A percentile compares a stretch with the other conserved stretches of the same genome.
phyloP scores from a whole-genome alignment of 2,113 vertebrate genomes.

The Sprattus sprattus region DNA sequence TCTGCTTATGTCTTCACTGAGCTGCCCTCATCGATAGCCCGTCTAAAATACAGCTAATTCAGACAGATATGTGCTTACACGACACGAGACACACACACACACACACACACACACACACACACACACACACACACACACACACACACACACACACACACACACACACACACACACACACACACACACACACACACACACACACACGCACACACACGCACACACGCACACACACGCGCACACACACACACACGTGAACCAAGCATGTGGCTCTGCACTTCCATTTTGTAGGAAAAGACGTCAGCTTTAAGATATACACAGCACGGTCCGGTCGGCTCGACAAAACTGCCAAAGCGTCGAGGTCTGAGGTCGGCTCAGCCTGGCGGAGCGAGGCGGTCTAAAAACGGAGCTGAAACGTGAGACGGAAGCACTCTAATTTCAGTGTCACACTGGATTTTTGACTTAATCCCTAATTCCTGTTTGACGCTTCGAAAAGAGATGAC shows the following conservation, averaged over 20 bases:
- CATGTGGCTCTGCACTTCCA: neutral
- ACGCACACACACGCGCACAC: constrained; percentile 28
- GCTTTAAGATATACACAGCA: constrained; percentile 1
- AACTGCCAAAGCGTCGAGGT: neutral
- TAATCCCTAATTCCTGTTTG: constrained; percentile 12
- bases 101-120: constrained; percentile 32
- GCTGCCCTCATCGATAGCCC: constrained; percentile 20
- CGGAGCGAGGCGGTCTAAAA: neutral
- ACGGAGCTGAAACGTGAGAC: neutral
- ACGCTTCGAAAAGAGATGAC: constrained; percentile 10
- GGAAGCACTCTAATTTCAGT: constrained; percentile 12
- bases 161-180: constrained; percentile 25
- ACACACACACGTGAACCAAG: neutral
- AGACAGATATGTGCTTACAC: constrained; percentile 39
- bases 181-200: constrained; percentile 24
- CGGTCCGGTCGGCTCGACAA: neutral
- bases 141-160: constrained; percentile 8
- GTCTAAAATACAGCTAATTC: constrained; percentile 28
- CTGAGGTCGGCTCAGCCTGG: neutral
- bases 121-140: constrained; percentile 25
- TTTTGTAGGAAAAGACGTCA: constrained; percentile 6
- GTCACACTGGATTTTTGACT: constrained; percentile 6
- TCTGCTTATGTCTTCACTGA: constrained; percentile 34
- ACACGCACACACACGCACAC: constrained; percentile 19
- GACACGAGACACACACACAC: constrained; percentile 24